These are phyloP conservation scores for Danaus plexippus DNA, from an alignment of 1,140 invertebrate genomes.

Conservation along the genomic window DNA sequence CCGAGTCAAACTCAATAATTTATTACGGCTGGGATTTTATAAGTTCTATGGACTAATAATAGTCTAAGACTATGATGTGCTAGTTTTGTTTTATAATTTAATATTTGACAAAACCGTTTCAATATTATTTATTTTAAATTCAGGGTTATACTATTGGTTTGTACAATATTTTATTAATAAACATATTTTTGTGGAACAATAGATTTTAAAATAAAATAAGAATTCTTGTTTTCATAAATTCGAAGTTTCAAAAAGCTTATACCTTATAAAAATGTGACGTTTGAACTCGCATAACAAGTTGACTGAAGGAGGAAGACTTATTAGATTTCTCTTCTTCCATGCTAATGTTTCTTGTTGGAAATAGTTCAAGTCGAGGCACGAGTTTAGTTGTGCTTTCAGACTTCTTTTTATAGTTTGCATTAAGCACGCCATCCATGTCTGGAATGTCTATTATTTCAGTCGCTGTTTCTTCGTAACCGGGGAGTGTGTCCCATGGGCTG, in stretches of 20 bases:
- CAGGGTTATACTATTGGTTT: no score
- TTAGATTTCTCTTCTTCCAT: constrained; percentile 64
- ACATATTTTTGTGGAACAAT: no score
- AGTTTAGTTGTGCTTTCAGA: constrained; percentile 37
- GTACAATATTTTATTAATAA: no score
- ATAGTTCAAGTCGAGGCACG: constrained; percentile 37
- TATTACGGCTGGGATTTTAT: no score
- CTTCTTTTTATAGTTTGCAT: constrained; percentile 37
- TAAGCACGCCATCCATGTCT: constrained; percentile 32
- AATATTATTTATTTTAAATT: no score
- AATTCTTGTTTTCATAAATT: no score
- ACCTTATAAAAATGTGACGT: constrained; percentile 64
- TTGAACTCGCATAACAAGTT: constrained; percentile 64
- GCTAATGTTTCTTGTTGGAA: constrained; percentile 58
- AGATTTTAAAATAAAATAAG: no score
- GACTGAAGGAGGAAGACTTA: constrained; percentile 61
- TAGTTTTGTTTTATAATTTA: no score
- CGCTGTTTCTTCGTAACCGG: constrained; percentile 54
- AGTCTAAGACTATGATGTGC: no score
- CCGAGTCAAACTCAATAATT: no score
- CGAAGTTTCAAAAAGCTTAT: constrained; percentile 4
- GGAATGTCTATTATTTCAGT: constrained; percentile 64
- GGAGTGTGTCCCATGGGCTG: constrained; percentile 64
- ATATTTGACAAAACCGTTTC: no score
- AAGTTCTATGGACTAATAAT: no score